These are phyloP conservation scores for Tetranychus truncatus DNA, from an alignment of 2,888 invertebrate genomes.

Conservation along the genomic window DNA sequence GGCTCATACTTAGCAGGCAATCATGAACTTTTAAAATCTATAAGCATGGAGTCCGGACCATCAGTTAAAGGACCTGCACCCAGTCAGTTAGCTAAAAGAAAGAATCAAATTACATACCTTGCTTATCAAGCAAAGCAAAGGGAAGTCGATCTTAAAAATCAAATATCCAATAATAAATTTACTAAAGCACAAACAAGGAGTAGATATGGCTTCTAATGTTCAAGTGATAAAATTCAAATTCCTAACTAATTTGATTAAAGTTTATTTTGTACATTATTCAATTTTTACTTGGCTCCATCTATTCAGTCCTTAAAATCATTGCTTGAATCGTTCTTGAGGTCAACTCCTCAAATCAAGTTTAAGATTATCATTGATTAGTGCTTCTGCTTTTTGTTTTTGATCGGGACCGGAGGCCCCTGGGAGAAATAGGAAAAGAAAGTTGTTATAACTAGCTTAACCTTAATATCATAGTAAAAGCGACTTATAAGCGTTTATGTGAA, in stretches of 20 bases:
- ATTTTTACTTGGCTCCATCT: no score
- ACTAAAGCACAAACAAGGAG: constrained; percentile 71
- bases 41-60: constrained; percentile 21
- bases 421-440: neutral
- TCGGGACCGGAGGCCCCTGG: neutral
- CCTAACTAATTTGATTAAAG: neutral
- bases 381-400: neutral
- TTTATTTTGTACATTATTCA: no score
- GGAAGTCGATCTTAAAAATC: constrained; percentile 76
- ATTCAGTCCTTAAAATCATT: no score
- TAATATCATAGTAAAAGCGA: neutral
- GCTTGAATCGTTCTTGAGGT: no score
- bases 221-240: neutral
- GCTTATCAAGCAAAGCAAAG: constrained; percentile 83
- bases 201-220: constrained; percentile 71
- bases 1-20: constrained; percentile 23
- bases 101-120: constrained; percentile 89
- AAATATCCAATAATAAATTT: constrained; percentile 74
- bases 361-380: neutral
- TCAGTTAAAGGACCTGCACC: constrained; percentile 32
- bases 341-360: neutral
- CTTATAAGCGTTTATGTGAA: neutral
- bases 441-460: neutral
- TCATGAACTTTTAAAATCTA: constrained; percentile 24
- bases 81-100: constrained; percentile 46